Evolutionary conservation across 2,113 vertebrate genomes (phyloP).

Genomic region (Pteropus alecto): DNA sequence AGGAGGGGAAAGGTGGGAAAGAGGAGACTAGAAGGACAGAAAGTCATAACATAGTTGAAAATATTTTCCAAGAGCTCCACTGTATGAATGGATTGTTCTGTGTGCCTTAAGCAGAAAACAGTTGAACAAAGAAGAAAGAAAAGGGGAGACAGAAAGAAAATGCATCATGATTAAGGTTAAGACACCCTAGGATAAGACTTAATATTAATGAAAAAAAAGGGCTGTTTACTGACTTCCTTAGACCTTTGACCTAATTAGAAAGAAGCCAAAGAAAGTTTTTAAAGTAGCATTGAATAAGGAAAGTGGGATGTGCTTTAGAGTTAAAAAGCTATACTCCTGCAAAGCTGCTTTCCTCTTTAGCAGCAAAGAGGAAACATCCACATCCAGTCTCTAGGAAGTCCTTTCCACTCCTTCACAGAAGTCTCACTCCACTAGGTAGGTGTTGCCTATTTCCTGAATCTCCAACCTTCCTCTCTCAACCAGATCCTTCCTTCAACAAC

Average conservation of each 20-base stretch:
- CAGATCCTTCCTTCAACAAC: not conserved
- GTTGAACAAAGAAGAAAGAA: not conserved
- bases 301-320: not conserved
- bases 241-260: not conserved
- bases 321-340: not conserved
- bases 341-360: not conserved
- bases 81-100: not conserved
- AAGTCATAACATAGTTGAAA: not conserved
- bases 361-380: not conserved
- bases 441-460: not conserved
- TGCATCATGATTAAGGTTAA: not conserved
- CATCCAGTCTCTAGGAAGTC: not conserved
- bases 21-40: not conserved
- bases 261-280: not conserved
- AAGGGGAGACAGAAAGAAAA: not conserved
- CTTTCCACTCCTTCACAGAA: not conserved
- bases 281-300: not conserved
- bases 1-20: not conserved
- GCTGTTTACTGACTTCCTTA: not conserved
- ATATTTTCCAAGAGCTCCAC: not conserved
- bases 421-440: not conserved
- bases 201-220: not conserved
- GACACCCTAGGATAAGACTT: not conserved
- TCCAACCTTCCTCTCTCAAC: not conserved
- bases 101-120: not conserved